Percentiles rank a stretch among this genome's conserved stretches.
phyloP scores from a whole-genome alignment of 2,888 invertebrate species.

The Pherbina coryleti region DNA sequence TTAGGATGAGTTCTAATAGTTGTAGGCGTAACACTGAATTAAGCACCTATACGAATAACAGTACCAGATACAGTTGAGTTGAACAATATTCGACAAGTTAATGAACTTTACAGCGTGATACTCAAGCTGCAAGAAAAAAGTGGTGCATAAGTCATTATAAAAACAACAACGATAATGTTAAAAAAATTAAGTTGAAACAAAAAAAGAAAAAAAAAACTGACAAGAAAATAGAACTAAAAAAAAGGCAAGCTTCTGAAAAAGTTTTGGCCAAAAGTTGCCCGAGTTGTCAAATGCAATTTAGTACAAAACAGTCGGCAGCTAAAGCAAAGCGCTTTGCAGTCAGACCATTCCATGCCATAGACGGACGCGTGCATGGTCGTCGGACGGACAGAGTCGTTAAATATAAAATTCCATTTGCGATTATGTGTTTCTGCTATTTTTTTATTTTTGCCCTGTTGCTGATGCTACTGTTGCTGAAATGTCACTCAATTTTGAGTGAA shows the following conservation, averaged over 20 bases:
- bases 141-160: conserved; percentile 3
- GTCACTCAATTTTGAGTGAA: conserved; percentile 24
- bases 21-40: background rate
- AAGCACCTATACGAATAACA: background rate
- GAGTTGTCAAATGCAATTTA: conserved; percentile 27
- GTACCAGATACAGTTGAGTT: conserved; percentile 30
- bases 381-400: conserved; percentile 12
- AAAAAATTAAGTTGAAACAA: conserved; percentile 25
- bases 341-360: background rate
- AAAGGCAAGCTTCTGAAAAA: background rate
- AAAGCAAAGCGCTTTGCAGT: background rate
- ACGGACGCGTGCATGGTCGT: background rate
- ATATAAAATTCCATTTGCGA: conserved; percentile 34
- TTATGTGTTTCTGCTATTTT: background rate
- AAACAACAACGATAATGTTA: conserved; percentile 12
- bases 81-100: conserved; percentile 41
- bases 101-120: conserved; percentile 34
- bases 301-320: background rate
- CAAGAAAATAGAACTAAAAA: background rate
- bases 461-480: background rate
- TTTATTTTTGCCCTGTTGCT: background rate
- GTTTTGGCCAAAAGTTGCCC: conserved; percentile 5
- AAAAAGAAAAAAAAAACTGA: background rate
- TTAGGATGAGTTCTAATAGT: background rate
- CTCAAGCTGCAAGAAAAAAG: conserved; percentile 7